phyloP scores from a whole-genome alignment of 30 jellyfish, hydroid and myxozoan genomes.

The Aurelia sp. region DNA sequence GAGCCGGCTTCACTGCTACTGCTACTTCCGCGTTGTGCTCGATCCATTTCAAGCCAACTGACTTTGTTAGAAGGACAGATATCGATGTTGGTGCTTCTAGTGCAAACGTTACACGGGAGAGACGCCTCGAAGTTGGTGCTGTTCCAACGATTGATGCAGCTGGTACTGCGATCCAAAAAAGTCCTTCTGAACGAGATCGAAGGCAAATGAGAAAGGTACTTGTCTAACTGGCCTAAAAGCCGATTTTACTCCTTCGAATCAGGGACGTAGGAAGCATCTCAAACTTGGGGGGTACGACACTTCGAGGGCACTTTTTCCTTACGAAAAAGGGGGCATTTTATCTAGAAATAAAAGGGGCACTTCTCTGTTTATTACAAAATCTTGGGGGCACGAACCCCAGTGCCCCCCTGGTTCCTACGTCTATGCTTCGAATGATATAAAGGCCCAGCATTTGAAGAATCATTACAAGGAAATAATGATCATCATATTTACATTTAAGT shows the following conservation, averaged over 20 bases:
- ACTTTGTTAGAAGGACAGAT: not conserved
- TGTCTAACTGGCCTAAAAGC: not conserved
- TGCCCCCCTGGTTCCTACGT: no score
- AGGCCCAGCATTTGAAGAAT: not conserved
- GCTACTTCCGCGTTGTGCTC: not conserved
- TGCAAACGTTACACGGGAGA: not conserved
- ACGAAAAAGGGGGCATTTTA: no score
- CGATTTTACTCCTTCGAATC: not conserved
- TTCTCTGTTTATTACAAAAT: no score
- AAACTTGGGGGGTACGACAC: no score
- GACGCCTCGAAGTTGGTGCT: constrained; percentile 1
- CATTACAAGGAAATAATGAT: no score
- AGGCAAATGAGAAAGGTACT: not conserved
- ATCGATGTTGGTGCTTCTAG: not conserved
- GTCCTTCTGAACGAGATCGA: constrained; percentile 4
- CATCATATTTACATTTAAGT: no score
- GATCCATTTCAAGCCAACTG: not conserved
- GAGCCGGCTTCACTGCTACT: not conserved
- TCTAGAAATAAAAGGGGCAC: no score
- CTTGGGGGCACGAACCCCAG: no score
- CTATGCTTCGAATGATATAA: not conserved
- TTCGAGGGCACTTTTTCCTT: no score
- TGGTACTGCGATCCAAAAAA: not conserved
- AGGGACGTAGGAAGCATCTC: not conserved
- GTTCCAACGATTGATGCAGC: constrained; percentile 21